Conservation (phyloP, 2,888 invertebrate species). For the Agrotis ipsilon region DNA sequence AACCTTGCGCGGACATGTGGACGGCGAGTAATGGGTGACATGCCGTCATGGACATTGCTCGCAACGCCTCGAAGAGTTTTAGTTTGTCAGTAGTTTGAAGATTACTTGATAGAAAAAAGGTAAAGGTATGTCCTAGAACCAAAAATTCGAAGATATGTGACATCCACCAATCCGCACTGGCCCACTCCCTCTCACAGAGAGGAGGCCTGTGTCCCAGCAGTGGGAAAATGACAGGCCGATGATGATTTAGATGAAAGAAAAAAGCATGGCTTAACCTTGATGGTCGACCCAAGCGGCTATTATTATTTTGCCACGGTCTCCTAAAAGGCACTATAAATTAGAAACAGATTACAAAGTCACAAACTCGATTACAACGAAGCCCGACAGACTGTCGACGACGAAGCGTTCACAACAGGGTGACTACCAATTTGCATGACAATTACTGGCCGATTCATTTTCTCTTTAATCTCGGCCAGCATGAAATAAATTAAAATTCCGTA, state of each 20-base stretch:
- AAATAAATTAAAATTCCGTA: constrained; percentile 57
- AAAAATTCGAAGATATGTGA: too few relatives aligned
- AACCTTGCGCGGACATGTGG: background rate
- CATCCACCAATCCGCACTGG: too few relatives aligned
- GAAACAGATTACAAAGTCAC: constrained; percentile 26
- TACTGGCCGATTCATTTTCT: constrained; percentile 49
- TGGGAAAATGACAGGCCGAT: too few relatives aligned
- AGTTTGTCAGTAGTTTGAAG: too few relatives aligned
- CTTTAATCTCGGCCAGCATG: constrained; percentile 49
- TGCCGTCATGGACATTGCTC: too few relatives aligned
- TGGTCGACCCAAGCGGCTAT: background rate
- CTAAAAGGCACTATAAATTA: constrained; percentile 9
- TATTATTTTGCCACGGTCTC: background rate
- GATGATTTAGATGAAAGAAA: too few relatives aligned
- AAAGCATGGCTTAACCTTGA: background rate
- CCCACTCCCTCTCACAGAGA: too few relatives aligned
- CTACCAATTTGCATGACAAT: constrained; percentile 61
- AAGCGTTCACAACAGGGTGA: constrained; percentile 36
- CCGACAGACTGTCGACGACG: constrained; percentile 26
- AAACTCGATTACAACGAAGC: constrained; percentile 31
- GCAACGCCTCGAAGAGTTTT: too few relatives aligned
- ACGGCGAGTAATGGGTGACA: too few relatives aligned
- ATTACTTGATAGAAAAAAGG: too few relatives aligned
- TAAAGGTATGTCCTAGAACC: too few relatives aligned
- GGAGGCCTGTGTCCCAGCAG: too few relatives aligned